phyloP scores from a whole-genome alignment of 2,113 vertebrate species.

The Brienomyrus longianalis region DNA sequence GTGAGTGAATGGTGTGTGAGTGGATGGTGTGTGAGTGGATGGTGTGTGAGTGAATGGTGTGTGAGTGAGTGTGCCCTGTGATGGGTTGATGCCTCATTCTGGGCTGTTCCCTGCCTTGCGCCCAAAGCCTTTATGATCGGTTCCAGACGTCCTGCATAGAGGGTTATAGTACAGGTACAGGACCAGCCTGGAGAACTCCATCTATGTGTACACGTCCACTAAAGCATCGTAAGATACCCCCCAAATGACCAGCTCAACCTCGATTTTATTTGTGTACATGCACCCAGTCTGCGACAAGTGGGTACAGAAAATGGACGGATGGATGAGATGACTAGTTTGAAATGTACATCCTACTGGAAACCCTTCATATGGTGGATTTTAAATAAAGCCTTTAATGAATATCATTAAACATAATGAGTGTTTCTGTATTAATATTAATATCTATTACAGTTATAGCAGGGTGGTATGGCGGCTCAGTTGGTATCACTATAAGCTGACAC shows the following conservation, averaged over 20 bases:
- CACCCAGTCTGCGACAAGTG: background rate
- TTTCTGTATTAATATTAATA: background rate
- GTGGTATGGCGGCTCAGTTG: background rate
- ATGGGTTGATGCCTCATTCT: background rate
- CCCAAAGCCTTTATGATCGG: background rate
- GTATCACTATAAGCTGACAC: background rate
- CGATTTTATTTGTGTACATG: conserved; percentile 58
- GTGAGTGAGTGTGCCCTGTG: background rate
- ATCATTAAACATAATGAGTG: background rate
- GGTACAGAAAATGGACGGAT: background rate
- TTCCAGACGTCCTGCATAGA: conserved; percentile 59
- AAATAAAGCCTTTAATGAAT: background rate
- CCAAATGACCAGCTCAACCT: conserved; percentile 53
- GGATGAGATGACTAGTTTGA: background rate
- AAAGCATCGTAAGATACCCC: conserved; percentile 85
- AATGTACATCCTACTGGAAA: background rate
- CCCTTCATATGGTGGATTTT: background rate
- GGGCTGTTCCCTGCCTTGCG: background rate
- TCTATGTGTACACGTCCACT: conserved; percentile 88
- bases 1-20: too few relatives aligned
- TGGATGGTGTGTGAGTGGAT: too few relatives aligned
- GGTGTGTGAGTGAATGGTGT: too few relatives aligned
- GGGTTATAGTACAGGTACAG: conserved; percentile 88
- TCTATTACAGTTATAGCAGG: background rate
- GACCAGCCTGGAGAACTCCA: conserved; percentile 77